Percentiles rank a stretch among this genome's conserved stretches.
These are phyloP conservation scores for Hofmannophila pseudospretella DNA, from an alignment of 2,888 invertebrate genomes.

Conservation along the genomic window DNA sequence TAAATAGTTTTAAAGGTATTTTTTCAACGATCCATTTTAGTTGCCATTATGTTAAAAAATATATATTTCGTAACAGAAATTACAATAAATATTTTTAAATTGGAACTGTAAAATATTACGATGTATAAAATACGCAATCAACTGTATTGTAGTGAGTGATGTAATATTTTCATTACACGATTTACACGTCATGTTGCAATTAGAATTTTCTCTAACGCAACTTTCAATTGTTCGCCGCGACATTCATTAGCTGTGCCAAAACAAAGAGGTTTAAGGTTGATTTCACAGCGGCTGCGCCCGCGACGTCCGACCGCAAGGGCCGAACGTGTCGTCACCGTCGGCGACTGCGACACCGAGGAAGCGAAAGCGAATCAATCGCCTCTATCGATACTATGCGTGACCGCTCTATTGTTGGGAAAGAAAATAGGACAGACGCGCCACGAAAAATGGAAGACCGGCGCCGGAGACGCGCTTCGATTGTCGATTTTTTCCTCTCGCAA, in stretches of 20 bases:
- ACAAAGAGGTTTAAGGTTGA: constrained; percentile 37
- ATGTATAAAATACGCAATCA: no score
- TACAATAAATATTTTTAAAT: constrained; percentile 22
- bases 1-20: constrained; percentile 23
- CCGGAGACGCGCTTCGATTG: constrained; percentile 54
- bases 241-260: constrained; percentile 21
- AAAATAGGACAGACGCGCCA: constrained; percentile 62
- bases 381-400: constrained; percentile 64
- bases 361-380: constrained; percentile 74
- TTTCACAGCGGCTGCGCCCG: constrained; percentile 39
- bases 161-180: no score
- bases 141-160: no score
- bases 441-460: constrained; percentile 59
- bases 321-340: constrained; percentile 57
- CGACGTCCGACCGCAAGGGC: constrained; percentile 13
- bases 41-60: constrained; percentile 20
- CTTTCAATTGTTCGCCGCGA: constrained; percentile 9
- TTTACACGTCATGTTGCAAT: no score
- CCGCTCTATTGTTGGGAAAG: constrained; percentile 72
- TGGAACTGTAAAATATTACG: neutral
- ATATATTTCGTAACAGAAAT: constrained; percentile 37
- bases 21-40: constrained; percentile 18
- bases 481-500: constrained; percentile 35
- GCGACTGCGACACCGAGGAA: constrained; percentile 42
- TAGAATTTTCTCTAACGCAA: neutral